Conservation (phyloP, 2,113 vertebrate genomes). For the Zingel zingel region DNA sequence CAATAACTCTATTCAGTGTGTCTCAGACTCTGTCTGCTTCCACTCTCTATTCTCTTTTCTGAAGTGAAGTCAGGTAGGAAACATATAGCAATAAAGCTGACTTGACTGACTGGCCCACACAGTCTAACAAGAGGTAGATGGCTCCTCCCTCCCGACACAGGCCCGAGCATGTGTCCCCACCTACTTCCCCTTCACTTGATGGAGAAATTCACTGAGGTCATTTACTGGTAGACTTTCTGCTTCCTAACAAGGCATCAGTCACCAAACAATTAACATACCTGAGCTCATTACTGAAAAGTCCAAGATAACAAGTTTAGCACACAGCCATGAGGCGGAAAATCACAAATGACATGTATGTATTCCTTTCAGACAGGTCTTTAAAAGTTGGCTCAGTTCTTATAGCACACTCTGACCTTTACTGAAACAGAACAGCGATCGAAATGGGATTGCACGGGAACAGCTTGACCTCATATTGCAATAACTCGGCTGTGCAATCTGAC, state of each 20-base stretch:
- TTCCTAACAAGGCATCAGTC: slow-evolving; percentile 41
- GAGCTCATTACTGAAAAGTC: slow-evolving; percentile 55
- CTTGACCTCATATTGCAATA: slow-evolving; percentile 32
- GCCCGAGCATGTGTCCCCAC: slow-evolving; percentile 59
- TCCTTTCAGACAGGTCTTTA: not conserved
- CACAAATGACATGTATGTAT: not conserved
- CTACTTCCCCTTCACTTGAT: slow-evolving; percentile 70
- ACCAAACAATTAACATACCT: slow-evolving; percentile 51
- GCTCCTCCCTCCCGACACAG: slow-evolving; percentile 72
- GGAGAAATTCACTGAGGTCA: slow-evolving; percentile 61
- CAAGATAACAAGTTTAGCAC: slow-evolving; percentile 28
- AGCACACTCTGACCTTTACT: not conserved
- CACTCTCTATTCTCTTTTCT: slow-evolving; percentile 59
- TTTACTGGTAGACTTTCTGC: slow-evolving; percentile 61
- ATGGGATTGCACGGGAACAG: slow-evolving; percentile 13
- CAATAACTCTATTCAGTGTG: slow-evolving; percentile 12
- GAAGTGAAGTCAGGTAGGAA: slow-evolving; percentile 79
- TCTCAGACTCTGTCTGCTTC: slow-evolving; percentile 42
- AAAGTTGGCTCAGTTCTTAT: not conserved
- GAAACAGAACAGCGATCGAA: not conserved
- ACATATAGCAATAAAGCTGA: slow-evolving; percentile 69
- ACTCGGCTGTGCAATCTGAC: slow-evolving; percentile 37
- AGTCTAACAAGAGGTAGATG: slow-evolving; percentile 43
- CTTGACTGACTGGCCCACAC: slow-evolving; percentile 65
- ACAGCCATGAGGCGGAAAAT: not conserved